Base-by-base conservation (phyloP, 2,113 vertebrate genomes). In the Muntiacus muntjak region DNA sequence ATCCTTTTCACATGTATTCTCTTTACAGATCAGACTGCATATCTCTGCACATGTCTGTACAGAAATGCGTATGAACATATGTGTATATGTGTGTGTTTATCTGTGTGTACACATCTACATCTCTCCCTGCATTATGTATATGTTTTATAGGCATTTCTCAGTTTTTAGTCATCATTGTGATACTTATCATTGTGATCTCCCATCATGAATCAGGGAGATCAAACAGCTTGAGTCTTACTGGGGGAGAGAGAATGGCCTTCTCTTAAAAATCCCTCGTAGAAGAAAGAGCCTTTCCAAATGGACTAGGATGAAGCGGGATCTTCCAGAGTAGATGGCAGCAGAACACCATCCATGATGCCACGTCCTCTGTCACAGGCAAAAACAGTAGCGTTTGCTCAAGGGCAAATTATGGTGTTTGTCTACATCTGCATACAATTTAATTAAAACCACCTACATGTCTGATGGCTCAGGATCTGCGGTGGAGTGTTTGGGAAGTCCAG, bases 341-440 rank as follows among this genome's bases (percentile, higher is more conserved):
- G 96, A 97, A 95, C 97, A 96, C 95, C 67, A 91, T 95, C 89
- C n/a, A 74, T 78, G 89, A 87, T 76, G 95, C 94, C 1, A 25
- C 43, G 90, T 98, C 96, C 97, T 95, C 91, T 62, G 84, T 74
- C 62, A 86, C 54, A 94, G 97, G 97, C 52, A 97, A 98, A 97
- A 98, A 88, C 95, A 91, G 98, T 81, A 96, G 81, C 57, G 25
- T 98, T 95, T 97, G 98, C 98, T 98, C 97, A 98, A 98, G 98
- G 98, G 98, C 97, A 98, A 98, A 98, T 96, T 93, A 98, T 82
- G 96, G 98, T 97, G 98, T 94, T 94, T 95, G 67, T 91, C 89
- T 94, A 67, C 71, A 96, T 98, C 98, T 98, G 98, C 95, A 98
- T 97, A 98, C 98, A 95, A 97, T 98, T 98, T 98, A 98, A 98